These are phyloP conservation scores for Rhopalosiphum padi DNA, from an alignment of 1,140 invertebrate genomes.

Conservation along the genomic window DNA sequence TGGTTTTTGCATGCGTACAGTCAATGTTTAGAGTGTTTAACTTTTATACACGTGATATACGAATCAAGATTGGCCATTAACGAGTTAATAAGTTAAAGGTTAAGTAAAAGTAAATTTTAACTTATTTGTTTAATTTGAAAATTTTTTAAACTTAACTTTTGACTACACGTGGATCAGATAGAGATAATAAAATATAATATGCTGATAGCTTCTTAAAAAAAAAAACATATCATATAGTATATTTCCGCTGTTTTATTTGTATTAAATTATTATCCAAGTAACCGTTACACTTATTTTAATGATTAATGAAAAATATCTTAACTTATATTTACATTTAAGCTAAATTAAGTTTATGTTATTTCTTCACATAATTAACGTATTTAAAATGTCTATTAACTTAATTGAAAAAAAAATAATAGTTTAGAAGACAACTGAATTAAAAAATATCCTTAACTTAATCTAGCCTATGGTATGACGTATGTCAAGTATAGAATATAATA, in stretches of 20 bases:
- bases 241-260: not conserved
- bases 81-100: not conserved
- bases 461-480: not conserved
- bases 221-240: not conserved
- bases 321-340: not conserved
- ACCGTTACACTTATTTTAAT: not conserved
- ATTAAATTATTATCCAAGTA: not conserved
- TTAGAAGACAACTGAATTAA: not conserved
- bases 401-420: too few species aligned
- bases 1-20: not conserved
- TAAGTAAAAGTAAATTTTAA: not conserved
- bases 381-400: too few species aligned
- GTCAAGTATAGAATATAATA: not conserved
- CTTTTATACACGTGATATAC: not conserved
- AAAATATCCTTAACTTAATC: not conserved
- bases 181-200: not conserved
- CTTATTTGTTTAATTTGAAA: not conserved
- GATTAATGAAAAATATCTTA: not conserved
- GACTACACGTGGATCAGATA: not conserved
- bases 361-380: too few species aligned
- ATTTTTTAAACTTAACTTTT: not conserved
- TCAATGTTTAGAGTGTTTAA: not conserved
- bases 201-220: not conserved
- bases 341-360: too few species aligned
- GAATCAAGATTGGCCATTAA: not conserved